Percentiles rank a stretch among this genome's conserved stretches.
phyloP scores from a whole-genome alignment of 2,888 invertebrate species.

The Drosophila melanosoma region DNA sequence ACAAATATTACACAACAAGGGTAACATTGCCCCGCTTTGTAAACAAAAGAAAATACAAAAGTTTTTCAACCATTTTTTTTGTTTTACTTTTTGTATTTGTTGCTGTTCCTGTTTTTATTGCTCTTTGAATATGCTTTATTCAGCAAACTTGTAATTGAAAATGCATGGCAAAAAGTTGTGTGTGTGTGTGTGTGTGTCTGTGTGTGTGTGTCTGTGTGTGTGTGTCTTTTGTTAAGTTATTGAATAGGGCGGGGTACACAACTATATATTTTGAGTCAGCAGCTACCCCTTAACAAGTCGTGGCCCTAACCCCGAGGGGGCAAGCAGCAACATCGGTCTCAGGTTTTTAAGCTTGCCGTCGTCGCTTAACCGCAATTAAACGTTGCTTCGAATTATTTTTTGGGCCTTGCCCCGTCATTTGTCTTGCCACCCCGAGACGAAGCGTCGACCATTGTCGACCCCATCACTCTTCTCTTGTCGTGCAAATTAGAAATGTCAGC shows the following conservation, averaged over 20 bases:
- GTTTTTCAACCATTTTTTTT: slow-evolving; percentile 8
- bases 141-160: slow-evolving; percentile 71
- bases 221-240: slow-evolving; percentile 70
- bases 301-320: slow-evolving; percentile 35
- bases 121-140: slow-evolving; percentile 36
- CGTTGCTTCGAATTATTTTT: slow-evolving; percentile 69
- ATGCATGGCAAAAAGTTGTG: slow-evolving; percentile 63
- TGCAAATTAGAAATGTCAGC: slow-evolving; percentile 78
- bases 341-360: slow-evolving; percentile 49
- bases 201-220: slow-evolving; percentile 14
- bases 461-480: slow-evolving; percentile 8
- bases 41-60: slow-evolving; percentile 23
- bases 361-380: slow-evolving; percentile 77
- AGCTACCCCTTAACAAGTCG: slow-evolving; percentile 46
- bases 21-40: slow-evolving; percentile 61
- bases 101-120: slow-evolving; percentile 28
- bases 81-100: not conserved
- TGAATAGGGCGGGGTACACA: slow-evolving; percentile 70
- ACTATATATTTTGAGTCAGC: slow-evolving; percentile 40
- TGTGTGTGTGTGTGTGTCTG: not conserved
- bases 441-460: slow-evolving; percentile 10
- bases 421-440: slow-evolving; percentile 67
- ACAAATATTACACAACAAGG: slow-evolving; percentile 72
- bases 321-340: slow-evolving; percentile 30
- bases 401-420: slow-evolving; percentile 67